Percentiles rank a stretch among this genome's conserved stretches.
Evolutionary conservation across 2,797 vertebrate species (phyloP).

Genomic region (Atherinosoma microstoma): DNA sequence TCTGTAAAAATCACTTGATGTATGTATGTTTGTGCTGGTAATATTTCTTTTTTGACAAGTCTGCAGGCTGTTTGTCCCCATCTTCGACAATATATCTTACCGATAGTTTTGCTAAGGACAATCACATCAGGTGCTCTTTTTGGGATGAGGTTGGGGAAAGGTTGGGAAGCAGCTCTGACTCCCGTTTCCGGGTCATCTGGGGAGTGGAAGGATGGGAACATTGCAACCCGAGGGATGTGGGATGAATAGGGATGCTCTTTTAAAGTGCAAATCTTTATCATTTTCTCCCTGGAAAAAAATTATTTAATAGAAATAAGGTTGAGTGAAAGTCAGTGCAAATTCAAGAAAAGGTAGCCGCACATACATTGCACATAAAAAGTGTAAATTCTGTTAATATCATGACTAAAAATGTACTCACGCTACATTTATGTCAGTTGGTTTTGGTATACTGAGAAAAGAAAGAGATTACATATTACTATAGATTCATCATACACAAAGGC

Average conservation of each 20-base stretch:
- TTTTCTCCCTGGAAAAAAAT: constrained; percentile 69
- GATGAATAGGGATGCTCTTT: constrained; percentile 86
- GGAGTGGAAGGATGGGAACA: constrained; percentile 82
- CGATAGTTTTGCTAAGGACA: constrained; percentile 83
- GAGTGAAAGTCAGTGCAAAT: not conserved
- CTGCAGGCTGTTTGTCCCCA: not conserved
- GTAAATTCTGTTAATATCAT: not conserved
- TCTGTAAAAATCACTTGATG: not conserved
- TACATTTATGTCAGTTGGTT: constrained; percentile 79
- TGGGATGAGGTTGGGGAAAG: constrained; percentile 73
- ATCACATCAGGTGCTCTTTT: constrained; percentile 64
- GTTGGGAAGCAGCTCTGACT: constrained; percentile 56
- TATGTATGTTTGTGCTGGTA: not conserved
- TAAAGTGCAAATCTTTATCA: constrained; percentile 66
- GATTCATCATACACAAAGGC: not conserved
- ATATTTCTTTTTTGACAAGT: not conserved
- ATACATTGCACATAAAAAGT: not conserved
- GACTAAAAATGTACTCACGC: constrained; percentile 72
- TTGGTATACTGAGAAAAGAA: constrained; percentile 76
- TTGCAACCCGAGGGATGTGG: constrained; percentile 81
- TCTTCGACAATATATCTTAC: constrained; percentile 51
- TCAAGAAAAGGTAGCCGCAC: not conserved
- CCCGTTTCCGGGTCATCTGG: constrained; percentile 69
- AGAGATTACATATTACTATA: constrained; percentile 3
- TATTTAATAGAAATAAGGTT: not conserved